These are phyloP conservation scores for Seladonia tumulorum DNA, from an alignment of 2,888 invertebrate species.

Conservation along the genomic window DNA sequence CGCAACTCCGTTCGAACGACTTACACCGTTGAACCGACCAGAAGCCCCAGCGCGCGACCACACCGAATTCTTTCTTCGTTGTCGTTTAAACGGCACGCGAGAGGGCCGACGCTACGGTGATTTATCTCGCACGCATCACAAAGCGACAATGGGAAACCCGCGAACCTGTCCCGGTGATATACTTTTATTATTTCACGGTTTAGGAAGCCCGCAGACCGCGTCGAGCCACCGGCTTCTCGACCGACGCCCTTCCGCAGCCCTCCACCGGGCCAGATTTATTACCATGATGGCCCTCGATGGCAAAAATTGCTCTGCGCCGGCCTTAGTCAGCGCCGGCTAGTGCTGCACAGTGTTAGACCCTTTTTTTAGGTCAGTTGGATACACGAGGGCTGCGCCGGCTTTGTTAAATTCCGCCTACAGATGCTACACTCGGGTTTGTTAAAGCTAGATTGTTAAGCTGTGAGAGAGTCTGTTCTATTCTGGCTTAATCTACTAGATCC, in stretches of 20 bases:
- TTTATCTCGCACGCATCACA: slow-evolving; percentile 29
- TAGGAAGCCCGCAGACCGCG: not conserved
- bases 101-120: not conserved
- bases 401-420: too few species aligned
- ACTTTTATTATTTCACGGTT: slow-evolving; percentile 37
- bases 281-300: not conserved
- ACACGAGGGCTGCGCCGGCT: not conserved
- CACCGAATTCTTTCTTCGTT: slow-evolving; percentile 9
- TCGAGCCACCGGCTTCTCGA: not conserved
- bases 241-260: not conserved
- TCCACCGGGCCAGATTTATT: slow-evolving; percentile 1
- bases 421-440: too few species aligned
- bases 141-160: not conserved
- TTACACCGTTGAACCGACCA: not conserved
- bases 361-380: not conserved
- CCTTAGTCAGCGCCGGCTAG: not conserved
- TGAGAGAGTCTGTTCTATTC: too few species aligned
- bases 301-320: not conserved
- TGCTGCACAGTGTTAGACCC: not conserved
- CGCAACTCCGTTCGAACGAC: slow-evolving; percentile 9
- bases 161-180: slow-evolving; percentile 7
- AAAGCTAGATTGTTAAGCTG: too few species aligned
- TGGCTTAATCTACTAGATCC: too few species aligned
- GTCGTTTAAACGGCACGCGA: slow-evolving; percentile 19
- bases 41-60: not conserved